These are phyloP conservation scores for Pitta sordida DNA, from an alignment of 2,113 vertebrate genomes.

Conservation along the genomic window DNA sequence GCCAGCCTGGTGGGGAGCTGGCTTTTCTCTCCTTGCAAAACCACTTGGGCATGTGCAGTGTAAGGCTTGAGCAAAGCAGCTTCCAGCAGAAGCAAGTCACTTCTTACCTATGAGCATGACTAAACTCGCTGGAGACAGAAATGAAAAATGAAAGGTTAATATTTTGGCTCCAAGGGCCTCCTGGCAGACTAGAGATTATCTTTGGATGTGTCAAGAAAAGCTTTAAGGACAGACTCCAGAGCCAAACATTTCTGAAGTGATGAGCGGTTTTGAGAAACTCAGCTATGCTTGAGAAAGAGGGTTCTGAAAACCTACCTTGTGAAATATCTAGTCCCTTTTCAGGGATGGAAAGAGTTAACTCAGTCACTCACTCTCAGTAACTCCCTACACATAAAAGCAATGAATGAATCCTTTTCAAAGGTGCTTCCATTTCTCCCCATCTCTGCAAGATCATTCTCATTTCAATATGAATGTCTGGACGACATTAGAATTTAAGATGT, in stretches of 20 bases:
- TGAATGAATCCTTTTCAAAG: neutral
- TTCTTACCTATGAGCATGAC: neutral
- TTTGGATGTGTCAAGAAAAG: neutral
- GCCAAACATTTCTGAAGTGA: slow-evolving; percentile 3
- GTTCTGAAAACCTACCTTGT: neutral
- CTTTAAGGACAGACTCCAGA: neutral
- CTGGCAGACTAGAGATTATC: slow-evolving; percentile 19
- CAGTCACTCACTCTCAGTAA: neutral
- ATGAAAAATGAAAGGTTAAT: slow-evolving; percentile 3
- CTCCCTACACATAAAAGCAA: neutral
- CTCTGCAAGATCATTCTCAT: neutral
- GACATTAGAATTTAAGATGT: neutral
- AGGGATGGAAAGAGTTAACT: neutral
- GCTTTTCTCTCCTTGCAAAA: neutral
- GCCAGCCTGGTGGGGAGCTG: neutral
- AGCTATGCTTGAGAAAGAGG: neutral
- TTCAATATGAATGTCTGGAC: neutral
- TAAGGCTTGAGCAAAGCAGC: neutral
- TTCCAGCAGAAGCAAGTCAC: neutral
- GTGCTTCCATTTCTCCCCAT: neutral
- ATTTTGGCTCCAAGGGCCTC: neutral
- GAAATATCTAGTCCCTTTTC: neutral
- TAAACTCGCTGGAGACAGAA: neutral
- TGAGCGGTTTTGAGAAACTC: neutral
- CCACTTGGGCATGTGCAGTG: neutral